phyloP scores from a whole-genome alignment of 2,888 invertebrate species.

The Limulus polyphemus region DNA sequence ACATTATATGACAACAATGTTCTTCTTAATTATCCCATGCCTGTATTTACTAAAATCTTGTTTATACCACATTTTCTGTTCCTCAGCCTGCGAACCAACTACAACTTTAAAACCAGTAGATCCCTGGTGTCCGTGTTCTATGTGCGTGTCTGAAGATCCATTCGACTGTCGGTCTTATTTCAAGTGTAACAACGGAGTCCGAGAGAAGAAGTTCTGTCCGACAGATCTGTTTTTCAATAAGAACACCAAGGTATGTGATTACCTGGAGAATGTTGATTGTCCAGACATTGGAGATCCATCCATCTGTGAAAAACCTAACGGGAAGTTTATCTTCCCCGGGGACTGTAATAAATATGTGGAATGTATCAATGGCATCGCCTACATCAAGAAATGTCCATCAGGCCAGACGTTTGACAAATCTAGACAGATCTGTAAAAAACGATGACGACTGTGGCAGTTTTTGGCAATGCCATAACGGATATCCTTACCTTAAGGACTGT shows the following conservation, averaged over 20 bases:
- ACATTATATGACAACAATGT: no score
- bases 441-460: conserved; percentile 1
- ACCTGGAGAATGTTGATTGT: conserved; percentile 2
- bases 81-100: no score
- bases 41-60: no score
- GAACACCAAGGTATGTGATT: not conserved
- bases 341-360: conserved; percentile 9
- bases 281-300: conserved; percentile 6
- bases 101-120: no score
- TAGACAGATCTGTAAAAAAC: not conserved
- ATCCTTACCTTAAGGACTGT: not conserved
- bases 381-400: conserved; percentile 3
- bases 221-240: conserved; percentile 6
- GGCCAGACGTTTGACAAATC: conserved; percentile 4
- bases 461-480: not conserved
- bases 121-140: no score
- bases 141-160: conserved; percentile 8
- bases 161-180: conserved; percentile 10
- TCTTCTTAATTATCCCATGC: no score
- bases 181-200: conserved; percentile 54
- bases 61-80: no score
- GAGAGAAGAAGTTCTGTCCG: conserved; percentile 33
- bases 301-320: conserved; percentile 7
- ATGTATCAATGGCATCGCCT: conserved; percentile 6
- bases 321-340: conserved; percentile 5